Conservation (phyloP, 1,140 invertebrate genomes). For the Callitettix versicolor region DNA sequence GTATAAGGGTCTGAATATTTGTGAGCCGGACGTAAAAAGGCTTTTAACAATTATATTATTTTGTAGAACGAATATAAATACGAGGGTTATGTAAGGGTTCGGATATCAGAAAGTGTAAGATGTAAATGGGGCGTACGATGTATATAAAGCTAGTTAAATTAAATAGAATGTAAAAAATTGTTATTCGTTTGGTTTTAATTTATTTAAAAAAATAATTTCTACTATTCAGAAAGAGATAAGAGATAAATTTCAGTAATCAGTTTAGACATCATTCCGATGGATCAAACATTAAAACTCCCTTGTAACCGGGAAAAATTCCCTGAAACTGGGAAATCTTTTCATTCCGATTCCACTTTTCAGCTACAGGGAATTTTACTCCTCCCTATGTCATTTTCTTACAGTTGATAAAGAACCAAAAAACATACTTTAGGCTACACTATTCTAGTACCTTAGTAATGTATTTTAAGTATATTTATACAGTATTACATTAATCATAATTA, state of each 20-base stretch:
- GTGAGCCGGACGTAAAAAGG: too few relatives aligned
- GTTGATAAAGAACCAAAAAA: constrained; percentile 9
- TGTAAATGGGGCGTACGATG: too few relatives aligned
- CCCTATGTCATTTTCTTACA: constrained; percentile 13
- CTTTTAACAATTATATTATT: too few relatives aligned
- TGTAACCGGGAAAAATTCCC: not conserved
- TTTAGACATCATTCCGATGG: not conserved
- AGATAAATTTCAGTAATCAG: not conserved
- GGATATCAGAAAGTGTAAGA: too few relatives aligned
- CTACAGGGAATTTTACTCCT: not conserved
- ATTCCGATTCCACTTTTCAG: not conserved
- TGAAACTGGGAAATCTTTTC: not conserved
- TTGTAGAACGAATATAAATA: too few relatives aligned
- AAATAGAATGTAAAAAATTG: too few relatives aligned
- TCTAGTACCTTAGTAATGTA: constrained; percentile 7
- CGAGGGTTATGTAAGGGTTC: too few relatives aligned
- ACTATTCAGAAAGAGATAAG: too few relatives aligned
- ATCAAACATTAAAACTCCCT: not conserved
- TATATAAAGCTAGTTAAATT: too few relatives aligned
- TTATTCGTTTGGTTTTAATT: too few relatives aligned
- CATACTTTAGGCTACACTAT: constrained; percentile 7
- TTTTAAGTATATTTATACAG: constrained; percentile 23
- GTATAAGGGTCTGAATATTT: too few relatives aligned
- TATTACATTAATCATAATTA: constrained; percentile 19
- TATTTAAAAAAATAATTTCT: too few relatives aligned